Evolutionary conservation across 1,140 invertebrate species (phyloP).

Genomic region (Micrasema minimum): DNA sequence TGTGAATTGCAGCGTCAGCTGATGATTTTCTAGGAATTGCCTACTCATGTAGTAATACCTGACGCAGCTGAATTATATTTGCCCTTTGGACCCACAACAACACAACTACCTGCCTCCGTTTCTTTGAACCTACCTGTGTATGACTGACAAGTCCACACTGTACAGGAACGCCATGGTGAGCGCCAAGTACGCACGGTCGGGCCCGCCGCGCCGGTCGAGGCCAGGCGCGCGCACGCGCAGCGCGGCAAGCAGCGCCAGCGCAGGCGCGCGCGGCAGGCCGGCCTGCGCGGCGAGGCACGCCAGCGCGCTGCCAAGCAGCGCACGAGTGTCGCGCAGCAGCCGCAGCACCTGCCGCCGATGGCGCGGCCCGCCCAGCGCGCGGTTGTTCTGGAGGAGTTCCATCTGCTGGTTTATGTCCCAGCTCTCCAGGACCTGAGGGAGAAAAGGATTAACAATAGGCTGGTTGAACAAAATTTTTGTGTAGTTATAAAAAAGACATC

Average conservation of each 20-base stretch:
- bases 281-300: conserved; percentile 45
- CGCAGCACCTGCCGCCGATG: conserved; percentile 80
- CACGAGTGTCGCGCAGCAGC: conserved; percentile 41
- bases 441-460: not conserved
- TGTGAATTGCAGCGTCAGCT: no score
- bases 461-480: no score
- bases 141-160: conserved; percentile 84
- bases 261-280: conserved; percentile 53
- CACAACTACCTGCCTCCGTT: no score
- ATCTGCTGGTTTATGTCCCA: conserved; percentile 71
- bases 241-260: conserved; percentile 55
- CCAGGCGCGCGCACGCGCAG: conserved; percentile 58
- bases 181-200: conserved; percentile 82
- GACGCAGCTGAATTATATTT: no score
- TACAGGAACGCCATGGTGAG: conserved; percentile 87
- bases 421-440: conserved; percentile 58
- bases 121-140: no score
- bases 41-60: no score
- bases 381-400: conserved; percentile 83
- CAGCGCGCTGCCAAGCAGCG: conserved; percentile 37
- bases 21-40: no score
- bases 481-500: no score
- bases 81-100: no score
- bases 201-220: conserved; percentile 67
- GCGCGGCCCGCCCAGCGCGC: conserved; percentile 86